Conservation (phyloP, 1,140 invertebrate species). For the Diprion similis region DNA sequence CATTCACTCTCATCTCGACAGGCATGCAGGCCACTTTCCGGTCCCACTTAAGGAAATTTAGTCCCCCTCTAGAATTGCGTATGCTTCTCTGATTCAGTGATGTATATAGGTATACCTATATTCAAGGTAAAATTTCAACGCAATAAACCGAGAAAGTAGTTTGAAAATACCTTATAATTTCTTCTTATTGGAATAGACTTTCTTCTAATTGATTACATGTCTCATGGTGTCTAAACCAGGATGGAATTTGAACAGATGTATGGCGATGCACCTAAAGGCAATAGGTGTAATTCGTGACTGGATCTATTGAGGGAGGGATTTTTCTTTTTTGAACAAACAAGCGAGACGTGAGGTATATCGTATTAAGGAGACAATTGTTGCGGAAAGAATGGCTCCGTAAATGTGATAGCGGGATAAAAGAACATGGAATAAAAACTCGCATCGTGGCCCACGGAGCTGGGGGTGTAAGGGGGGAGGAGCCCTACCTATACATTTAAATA, state of each 20-base stretch:
- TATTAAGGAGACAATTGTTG: constrained; percentile 47
- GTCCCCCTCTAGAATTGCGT: too few relatives aligned
- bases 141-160: too few relatives aligned
- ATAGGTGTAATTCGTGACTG: background rate
- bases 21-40: too few relatives aligned
- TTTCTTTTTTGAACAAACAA: background rate
- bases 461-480: constrained; percentile 22
- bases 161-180: too few relatives aligned
- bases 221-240: background rate
- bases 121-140: too few relatives aligned
- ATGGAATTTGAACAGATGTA: constrained; percentile 11
- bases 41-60: too few relatives aligned
- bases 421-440: constrained; percentile 51
- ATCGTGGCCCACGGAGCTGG: constrained; percentile 3
- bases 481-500: constrained; percentile 58
- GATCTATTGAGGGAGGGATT: background rate
- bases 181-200: too few relatives aligned
- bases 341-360: constrained; percentile 30
- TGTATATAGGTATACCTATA: too few relatives aligned
- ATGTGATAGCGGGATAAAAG: constrained; percentile 51
- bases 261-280: background rate
- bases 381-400: constrained; percentile 49
- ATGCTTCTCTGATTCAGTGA: too few relatives aligned
- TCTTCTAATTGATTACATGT: too few relatives aligned
- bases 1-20: background rate